Evolutionary conservation across 2,113 vertebrate genomes (phyloP), one percentile per base, ranked within the genome.

Genomic region (Notothenia coriiceps): DNA sequence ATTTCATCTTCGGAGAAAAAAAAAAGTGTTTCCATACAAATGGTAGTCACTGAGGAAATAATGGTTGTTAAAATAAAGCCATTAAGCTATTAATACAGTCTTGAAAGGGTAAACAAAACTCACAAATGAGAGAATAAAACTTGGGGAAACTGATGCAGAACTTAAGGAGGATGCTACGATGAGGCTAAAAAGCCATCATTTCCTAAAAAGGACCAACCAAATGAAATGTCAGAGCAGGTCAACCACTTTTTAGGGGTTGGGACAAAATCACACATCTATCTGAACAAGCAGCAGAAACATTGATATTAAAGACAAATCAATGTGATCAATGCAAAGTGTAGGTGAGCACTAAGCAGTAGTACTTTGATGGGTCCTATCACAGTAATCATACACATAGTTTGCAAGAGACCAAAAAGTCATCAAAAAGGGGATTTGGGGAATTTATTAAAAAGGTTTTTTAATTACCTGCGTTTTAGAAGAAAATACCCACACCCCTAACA

Each of bases 391-490:
- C 57, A 82, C 80, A 63, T 43, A 86, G 47, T 79, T 82, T 83
- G 76, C 64, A 79, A 61, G 67, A 91, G 82, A 84, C 71, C 56
- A 80, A 80, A 89, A 89, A 89, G 64, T 70, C 76, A 82, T 80
- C 59, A 50, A 66, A 69, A 77, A 59, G 68, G 80, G 65, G 50
- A 80, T 63, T 18, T 78, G 46, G 82, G 81, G 56, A 77, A 80
- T 89, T 91, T 82, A 87, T 91, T 90, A 88, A 93, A 91, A 91
- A 91, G 69, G 69, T 81, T 70, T 81, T 78, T 93, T 91, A 93
- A 94, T 93, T 74, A 94, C 89, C 91, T 94, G 92, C 88, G 91
- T 94, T 84, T 91, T 82, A 82, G 84, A 85, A 71, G 71, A 83
- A 71, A 70, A 74, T 22, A 85, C 51, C 86, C 70, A 86, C 83